Evolutionary conservation across 2,888 invertebrate species (phyloP), one percentile per base, ranked within the genome.

Genomic region (Synanthedon formicaeformis): DNA sequence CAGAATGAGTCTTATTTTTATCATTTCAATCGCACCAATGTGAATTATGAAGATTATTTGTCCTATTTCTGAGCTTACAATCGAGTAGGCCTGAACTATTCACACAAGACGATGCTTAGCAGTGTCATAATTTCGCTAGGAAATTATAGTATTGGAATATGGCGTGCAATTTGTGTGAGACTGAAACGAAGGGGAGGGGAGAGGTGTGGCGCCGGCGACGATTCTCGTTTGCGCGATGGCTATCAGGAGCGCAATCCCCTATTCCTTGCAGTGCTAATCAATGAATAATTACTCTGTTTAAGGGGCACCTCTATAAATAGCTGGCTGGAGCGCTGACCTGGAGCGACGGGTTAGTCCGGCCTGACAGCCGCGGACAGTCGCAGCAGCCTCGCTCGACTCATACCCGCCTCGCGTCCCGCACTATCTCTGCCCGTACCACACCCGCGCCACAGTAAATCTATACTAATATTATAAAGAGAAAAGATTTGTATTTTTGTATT

Each of bases 231-330:
- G 78, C 72, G 78, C 84, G 85, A 85, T 85, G 77, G 78, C 82
- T 85, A 87, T 87, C 86, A 82, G 80, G 78, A 82, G 82, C 81
- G 85, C 84, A 85, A 86, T 85, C 82, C 85, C 75, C 83, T 85
- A 87, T 85, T 86, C 85, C 85, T 82, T 78, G 84, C 83, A 81
- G 84, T 83, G 83, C 86, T 87, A 87, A 87, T 87, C 86, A 87
- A 86, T 87, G 86, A 87, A 87, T 87, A 87, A 87, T 87, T 87
- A 87, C 85, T 87, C 86, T 87, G 86, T 86, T 87, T 86, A 86
- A 87, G 87, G 86, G 83, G 82, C 81, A 85, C 80, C 79, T 87
- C 86, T 87, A 87, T 86, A 86, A 86, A 87, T 87, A 87, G 85
- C 81, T 73, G 75, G 82, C 81, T 86, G 85, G 87, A 86, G 84